Base-by-base conservation (phyloP, 2,113 vertebrate species). In the Lethenteron reissneri region DNA sequence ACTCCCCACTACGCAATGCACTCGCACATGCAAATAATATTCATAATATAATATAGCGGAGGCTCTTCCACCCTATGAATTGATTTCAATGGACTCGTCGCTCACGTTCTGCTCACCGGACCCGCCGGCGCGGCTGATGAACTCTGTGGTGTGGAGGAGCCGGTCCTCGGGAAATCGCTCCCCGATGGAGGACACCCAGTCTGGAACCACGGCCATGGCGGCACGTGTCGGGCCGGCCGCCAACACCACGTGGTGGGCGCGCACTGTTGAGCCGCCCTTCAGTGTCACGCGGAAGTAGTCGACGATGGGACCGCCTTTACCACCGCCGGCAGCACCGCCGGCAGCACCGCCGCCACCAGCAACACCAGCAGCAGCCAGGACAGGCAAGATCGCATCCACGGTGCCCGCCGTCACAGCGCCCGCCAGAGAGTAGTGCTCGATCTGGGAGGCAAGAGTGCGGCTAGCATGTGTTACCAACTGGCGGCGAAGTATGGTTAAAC, bases 191-290 rank as follows among this genome's bases (percentile, higher is more conserved):
- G 56, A 71, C 25, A 83, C 83, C 83, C 84, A 85, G 3, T 58
- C 19, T 1, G 82, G 83, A 71, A 85, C 78, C 75, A 83, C 85
- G 11, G 79, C 82, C 83, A 84, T 84, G 72, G 82, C 82, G 56
- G 78, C 78, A 15, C 83, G 76, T 5, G 81, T 84, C 1, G 82
- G 81, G 58, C 83, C 84, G 6, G 81, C 83, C 10, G 83, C 83
- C 79, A 85, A 70, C 3, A 85, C 74, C 0, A 85, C 75, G 8
- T 56, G 76, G 8, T 56, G 75, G 5, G 81, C 78, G 70, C 80
- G 79, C 8, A 83, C 19, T 12, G 73, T 57, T 6, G 58, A 57
- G 7, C 82, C 82, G 0, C 76, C 79, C 70, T 79, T 78, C 73
- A 83, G 79, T 2, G 77, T 76, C 58, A 82, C 79, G 57, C 74